Base-by-base conservation (phyloP, 2,888 invertebrate genomes). In the Drosophila flavopinicola region DNA sequence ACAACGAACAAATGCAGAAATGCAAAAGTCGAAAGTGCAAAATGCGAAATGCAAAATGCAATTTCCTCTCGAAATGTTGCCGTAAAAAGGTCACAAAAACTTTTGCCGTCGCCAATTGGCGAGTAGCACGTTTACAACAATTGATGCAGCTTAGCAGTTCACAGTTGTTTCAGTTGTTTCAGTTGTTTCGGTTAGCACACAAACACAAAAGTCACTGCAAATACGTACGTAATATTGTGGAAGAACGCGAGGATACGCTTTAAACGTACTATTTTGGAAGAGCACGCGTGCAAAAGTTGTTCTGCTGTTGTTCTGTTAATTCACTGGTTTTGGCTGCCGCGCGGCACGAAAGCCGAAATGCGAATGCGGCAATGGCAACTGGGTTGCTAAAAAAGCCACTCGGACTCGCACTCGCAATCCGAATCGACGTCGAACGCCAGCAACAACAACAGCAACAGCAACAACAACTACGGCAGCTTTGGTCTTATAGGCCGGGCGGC, bases 271-370 rank as follows among this genome's bases (percentile, higher is more conserved):
- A 29, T 35, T 37, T 29, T 20, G 17, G 9, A 17, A 47, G 32
- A 25, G 32, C 20, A 52, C 72, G 72, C 66, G 61, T 53, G 44
- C 42, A 66, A 54, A 35, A 65, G 51, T 58, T 72, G 60, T 72
- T 27, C 51, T 11, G 37, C 38, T 53, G 51, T 58, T 72, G 60
- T 72, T 27, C 51, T 11, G 37, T 41, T 53, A 52, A 51, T 60
- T 66, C 15, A 63, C 61, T 73, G 65, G 51, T 61, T 72, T 58
- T 75, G 60, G 70, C 87, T 74, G 79, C 89, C 83, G 79, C 76
- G 85, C 87, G 78, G 84, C 78, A 78, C 79, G 85, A 88, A 87
- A 82, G 87, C 78, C 88, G 69, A 88, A 86, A 73, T 66, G 82
- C 89, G 90, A 90, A 89, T 89, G 89, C 85, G 87, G 80, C 82